These are phyloP conservation scores for Trachelus stipa DNA, from an alignment of 2,888 invertebrate species.

Conservation along the genomic window DNA sequence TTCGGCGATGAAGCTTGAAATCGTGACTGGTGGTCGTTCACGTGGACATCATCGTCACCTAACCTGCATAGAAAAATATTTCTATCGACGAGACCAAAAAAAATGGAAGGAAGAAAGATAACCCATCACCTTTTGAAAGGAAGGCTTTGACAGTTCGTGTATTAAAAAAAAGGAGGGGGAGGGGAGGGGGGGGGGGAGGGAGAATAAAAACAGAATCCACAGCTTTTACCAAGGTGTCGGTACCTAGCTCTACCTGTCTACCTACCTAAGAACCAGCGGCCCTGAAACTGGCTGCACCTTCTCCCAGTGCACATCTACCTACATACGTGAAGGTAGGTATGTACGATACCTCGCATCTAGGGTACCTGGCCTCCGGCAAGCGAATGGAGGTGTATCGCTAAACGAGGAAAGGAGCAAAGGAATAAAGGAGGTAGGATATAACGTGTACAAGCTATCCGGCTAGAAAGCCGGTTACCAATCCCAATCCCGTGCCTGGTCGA, in stretches of 20 bases:
- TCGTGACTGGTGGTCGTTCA: not conserved
- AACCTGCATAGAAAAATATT: not conserved
- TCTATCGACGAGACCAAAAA: not conserved
- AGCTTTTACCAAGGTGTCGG: not conserved
- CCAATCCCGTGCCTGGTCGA: conserved; percentile 38
- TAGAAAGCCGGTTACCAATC: conserved; percentile 63
- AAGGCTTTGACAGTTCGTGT: not conserved
- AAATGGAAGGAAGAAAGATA: conserved; percentile 22
- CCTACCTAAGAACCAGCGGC: conserved; percentile 24
- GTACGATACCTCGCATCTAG: conserved; percentile 30
- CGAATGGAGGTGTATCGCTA: conserved; percentile 41
- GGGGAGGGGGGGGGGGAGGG: no score
- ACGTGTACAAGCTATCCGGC: conserved; percentile 30
- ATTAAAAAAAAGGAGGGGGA: not conserved
- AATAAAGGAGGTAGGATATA: conserved; percentile 31
- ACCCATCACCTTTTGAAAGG: conserved; percentile 15
- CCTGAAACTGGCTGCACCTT: conserved; percentile 53
- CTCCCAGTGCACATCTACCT: conserved; percentile 28
- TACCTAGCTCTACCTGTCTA: not conserved
- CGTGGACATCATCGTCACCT: not conserved
- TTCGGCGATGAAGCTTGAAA: not conserved
- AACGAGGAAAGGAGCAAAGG: conserved; percentile 31
- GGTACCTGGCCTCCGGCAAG: conserved; percentile 55
- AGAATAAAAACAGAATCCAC: not conserved
- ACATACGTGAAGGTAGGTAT: conserved; percentile 19